Percentiles rank a stretch among this genome's conserved stretches.
These are phyloP conservation scores for Melangyna quadrimaculata DNA, from an alignment of 2,888 invertebrate genomes.

Conservation along the genomic window DNA sequence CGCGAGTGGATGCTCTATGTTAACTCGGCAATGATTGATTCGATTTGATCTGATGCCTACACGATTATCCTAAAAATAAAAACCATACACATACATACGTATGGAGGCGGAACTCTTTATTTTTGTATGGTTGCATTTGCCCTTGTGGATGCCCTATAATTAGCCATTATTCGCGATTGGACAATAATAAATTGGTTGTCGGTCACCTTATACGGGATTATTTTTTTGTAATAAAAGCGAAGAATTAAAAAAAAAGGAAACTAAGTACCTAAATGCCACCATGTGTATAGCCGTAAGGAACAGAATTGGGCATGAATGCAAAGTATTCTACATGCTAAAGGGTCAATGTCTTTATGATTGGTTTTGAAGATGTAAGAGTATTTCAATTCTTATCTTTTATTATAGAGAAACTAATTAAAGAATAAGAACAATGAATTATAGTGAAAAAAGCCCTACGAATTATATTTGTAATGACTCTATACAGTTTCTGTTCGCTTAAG, in stretches of 20 bases:
- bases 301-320: slow-evolving; percentile 6
- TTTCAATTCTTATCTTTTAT: slow-evolving; percentile 28
- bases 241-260: neutral
- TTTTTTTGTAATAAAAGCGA: neutral
- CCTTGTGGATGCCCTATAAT: slow-evolving; percentile 45
- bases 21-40: slow-evolving; percentile 39
- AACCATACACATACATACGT: neutral
- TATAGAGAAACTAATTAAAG: slow-evolving; percentile 3
- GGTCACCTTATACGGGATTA: slow-evolving; percentile 44
- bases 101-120: neutral
- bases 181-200: neutral
- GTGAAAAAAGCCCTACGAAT: slow-evolving; percentile 18
- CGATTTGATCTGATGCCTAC: slow-evolving; percentile 40
- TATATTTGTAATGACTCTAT: neutral
- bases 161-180: slow-evolving; percentile 18
- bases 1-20: slow-evolving; percentile 10
- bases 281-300: neutral
- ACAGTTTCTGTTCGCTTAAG: slow-evolving; percentile 6
- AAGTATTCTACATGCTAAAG: neutral
- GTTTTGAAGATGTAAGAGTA: neutral
- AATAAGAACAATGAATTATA: slow-evolving; percentile 28
- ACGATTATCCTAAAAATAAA: slow-evolving; percentile 20
- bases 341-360: slow-evolving; percentile 50
- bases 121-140: neutral
- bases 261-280: slow-evolving; percentile 15